Evolutionary conservation across 2,888 invertebrate genomes (phyloP).

Genomic region (Mesorhabditis spiculigera): DNA sequence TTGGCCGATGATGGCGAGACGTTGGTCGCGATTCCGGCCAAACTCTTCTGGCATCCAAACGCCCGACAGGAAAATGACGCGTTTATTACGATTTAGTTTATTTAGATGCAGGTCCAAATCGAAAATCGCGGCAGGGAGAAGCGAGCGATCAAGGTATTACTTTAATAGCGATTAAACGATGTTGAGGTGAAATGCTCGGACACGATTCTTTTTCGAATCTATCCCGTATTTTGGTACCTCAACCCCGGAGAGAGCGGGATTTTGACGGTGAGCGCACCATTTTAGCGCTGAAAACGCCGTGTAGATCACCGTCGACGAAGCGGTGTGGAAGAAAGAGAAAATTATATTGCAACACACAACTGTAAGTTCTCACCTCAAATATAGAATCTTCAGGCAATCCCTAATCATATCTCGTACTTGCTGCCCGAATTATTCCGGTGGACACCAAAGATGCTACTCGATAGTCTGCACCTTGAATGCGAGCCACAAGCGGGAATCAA

Average conservation of each 20-base stretch:
- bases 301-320: background rate
- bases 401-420: background rate
- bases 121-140: background rate
- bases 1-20: background rate
- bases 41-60: conserved; percentile 2
- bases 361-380: no score
- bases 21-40: background rate
- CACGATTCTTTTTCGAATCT: conserved; percentile 2
- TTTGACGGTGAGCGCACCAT: background rate
- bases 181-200: background rate
- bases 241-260: background rate
- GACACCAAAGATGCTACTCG: background rate
- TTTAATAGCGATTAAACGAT: background rate
- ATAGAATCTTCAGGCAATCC: background rate
- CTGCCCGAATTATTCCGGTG: background rate
- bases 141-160: background rate
- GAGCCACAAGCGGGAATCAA: background rate
- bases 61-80: background rate
- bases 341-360: background rate
- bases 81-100: no score
- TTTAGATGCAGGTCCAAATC: background rate
- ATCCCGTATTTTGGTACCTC: background rate
- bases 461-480: background rate
- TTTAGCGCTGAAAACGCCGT: background rate
- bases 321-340: background rate